These are phyloP conservation scores for Pedionomus torquatus DNA, from an alignment of 2,113 vertebrate species.

Conservation along the genomic window DNA sequence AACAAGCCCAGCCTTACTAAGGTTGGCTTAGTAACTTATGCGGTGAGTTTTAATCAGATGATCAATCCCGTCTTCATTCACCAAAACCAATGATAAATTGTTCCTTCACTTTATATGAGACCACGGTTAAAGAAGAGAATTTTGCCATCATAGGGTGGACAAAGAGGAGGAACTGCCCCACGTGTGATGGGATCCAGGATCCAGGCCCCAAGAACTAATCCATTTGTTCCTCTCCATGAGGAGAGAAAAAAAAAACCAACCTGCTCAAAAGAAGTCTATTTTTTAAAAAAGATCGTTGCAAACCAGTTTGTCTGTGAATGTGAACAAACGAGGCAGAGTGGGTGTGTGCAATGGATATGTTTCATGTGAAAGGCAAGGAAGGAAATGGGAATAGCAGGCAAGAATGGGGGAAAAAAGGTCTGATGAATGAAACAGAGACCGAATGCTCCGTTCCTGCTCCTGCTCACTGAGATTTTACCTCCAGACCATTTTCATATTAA, in stretches of 20 bases:
- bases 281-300: background rate
- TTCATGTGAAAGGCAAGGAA: background rate
- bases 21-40: background rate
- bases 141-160: background rate
- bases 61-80: background rate
- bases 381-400: constrained; percentile 59
- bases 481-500: rapidly evolving
- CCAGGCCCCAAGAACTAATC: background rate
- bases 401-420: background rate
- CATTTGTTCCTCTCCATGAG: background rate
- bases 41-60: background rate
- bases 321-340: background rate
- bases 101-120: background rate
- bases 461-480: background rate
- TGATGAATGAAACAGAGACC: constrained; percentile 34
- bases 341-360: background rate
- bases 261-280: background rate
- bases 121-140: background rate
- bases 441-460: background rate
- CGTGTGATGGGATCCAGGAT: background rate
- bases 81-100: background rate
- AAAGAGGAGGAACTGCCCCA: background rate
- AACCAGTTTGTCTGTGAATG: background rate
- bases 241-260: background rate
- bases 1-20: background rate